A percentile compares a stretch with the other conserved stretches of the same genome.
These are phyloP conservation scores for Drosophila siamana DNA, from an alignment of 2,888 invertebrate genomes.

Conservation along the genomic window DNA sequence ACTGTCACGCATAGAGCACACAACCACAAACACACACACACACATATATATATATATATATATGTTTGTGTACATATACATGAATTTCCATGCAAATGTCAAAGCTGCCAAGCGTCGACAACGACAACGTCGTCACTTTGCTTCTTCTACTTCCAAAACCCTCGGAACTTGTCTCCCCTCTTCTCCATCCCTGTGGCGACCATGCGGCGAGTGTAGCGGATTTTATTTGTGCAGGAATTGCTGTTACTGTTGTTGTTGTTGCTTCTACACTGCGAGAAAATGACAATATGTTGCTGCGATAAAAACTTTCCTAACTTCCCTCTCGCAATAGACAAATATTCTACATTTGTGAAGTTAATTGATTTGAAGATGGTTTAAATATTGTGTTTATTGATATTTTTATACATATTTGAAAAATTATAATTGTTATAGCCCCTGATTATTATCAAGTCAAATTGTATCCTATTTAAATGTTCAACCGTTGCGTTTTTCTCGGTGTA, in stretches of 20 bases:
- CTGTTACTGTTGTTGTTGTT: slow-evolving; percentile 22
- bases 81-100: slow-evolving; percentile 69
- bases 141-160: slow-evolving; percentile 7
- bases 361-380: no score
- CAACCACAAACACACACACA: slow-evolving; percentile 11
- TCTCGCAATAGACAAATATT: no score
- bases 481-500: background rate
- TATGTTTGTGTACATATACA: no score
- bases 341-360: no score
- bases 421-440: no score
- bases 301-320: no score
- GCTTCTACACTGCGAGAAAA: slow-evolving; percentile 16
- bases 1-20: slow-evolving; percentile 33
- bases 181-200: slow-evolving; percentile 28
- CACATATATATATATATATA: background rate
- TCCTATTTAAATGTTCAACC: no score
- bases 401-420: no score
- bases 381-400: no score
- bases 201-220: slow-evolving; percentile 66
- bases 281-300: no score
- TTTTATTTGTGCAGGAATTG: slow-evolving; percentile 69
- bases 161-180: background rate
- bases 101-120: slow-evolving; percentile 72
- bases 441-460: no score
- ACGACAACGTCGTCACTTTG: slow-evolving; percentile 44